Base-by-base conservation (phyloP, 1,140 invertebrate genomes). In the Rhyzopertha dominica region DNA sequence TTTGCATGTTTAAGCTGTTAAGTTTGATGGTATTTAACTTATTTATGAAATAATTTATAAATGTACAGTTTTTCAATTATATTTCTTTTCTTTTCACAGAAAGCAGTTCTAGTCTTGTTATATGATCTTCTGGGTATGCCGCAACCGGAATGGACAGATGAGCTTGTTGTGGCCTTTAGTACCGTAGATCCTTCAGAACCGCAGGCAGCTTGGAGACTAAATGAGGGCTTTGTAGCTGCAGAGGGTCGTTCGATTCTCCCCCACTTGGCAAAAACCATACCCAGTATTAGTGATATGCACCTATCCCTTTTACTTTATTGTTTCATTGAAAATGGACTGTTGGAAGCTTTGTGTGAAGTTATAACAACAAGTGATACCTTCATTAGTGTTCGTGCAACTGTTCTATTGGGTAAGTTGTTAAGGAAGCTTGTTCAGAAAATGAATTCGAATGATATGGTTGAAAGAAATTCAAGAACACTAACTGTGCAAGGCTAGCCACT, bases 211-310 rank as follows among this genome's bases (percentile, higher is more conserved):
- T 97, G 92, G 90, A 79, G 86, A 49, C 69, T 98, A 1, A 83
- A 81, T 47, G 90, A 95, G 66, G 93, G 91, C 9, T 98, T 97
- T 68, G 83, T 97, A 0, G 88, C 87, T 4, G 82, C 85, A 23
- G 94, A 97, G 71, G 92, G 88, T 9, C 79, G 78, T 42, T 78
- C 76, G 13, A 80, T 95, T 47, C 68, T 95, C 61, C 89, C 90
- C 19, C 85, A 88, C 58, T 68, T 93, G 13, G 79, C 84, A 19
- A 81, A 82, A 22, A 80, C 80, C 38, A 90, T 91, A 47, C 85
- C 91, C 1, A 95, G 95, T 67, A 79, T 96, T 44, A 82, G 85
- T 30, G 88, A 95, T 64, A 87, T 94, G 63, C 93, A 97, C 72
- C 71, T 89, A 52, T 82, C 91, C n/a, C 68, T 97, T 12, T 66